A percentile compares a stretch with the other conserved stretches of the same genome.
These are phyloP conservation scores for Dermatemys mawii DNA, from an alignment of 2,113 vertebrate species.

Conservation along the genomic window DNA sequence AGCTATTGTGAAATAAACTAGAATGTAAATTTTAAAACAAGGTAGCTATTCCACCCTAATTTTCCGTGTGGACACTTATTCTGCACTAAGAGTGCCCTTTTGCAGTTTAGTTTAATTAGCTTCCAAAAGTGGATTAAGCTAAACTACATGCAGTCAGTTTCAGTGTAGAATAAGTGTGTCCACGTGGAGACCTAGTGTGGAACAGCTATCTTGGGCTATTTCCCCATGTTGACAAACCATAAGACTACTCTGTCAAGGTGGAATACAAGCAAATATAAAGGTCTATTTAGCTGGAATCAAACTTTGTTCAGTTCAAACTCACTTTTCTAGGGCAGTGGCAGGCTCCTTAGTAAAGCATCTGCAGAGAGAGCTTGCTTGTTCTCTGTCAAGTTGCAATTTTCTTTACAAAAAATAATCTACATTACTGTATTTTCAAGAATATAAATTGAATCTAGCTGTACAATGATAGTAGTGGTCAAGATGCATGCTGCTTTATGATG, in stretches of 20 bases:
- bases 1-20: neutral
- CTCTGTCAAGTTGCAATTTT: neutral
- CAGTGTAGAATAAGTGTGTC: no score
- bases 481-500: constrained; percentile 35
- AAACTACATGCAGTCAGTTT: no score
- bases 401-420: constrained; percentile 10
- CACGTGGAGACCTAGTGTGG: no score
- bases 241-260: neutral
- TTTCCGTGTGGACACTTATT: no score
- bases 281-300: neutral
- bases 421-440: constrained; percentile 15
- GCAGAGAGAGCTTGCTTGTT: neutral
- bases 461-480: constrained; percentile 28
- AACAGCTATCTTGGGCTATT: no score
- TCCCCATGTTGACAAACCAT: neutral
- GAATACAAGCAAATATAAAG: neutral
- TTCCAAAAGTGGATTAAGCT: no score
- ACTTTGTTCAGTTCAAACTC: neutral
- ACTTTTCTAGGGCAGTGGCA: neutral
- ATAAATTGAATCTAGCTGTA: constrained; percentile 32
- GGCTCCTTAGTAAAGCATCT: constrained; percentile 5
- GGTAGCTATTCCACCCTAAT: no score
- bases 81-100: no score
- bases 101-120: no score
- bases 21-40: no score